Evolutionary conservation across 1,140 invertebrate species (phyloP), one percentile per base, ranked within the genome.

Genomic region (Heterodera carotae): DNA sequence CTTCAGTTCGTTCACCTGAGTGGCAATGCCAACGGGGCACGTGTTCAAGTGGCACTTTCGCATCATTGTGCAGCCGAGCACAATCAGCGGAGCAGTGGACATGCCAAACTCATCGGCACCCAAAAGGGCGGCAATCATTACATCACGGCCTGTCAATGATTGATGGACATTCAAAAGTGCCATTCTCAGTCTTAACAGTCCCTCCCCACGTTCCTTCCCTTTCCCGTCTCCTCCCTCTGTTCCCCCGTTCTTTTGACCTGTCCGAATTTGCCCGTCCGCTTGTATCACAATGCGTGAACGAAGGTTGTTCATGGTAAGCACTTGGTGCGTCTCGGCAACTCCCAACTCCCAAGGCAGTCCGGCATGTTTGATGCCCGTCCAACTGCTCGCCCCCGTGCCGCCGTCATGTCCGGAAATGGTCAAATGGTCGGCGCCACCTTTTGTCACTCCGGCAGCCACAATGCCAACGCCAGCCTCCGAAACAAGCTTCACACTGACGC

Each of bases 1-100:
- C 39, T 64, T 43, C 12, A 76, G 39, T 67, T 53, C 31, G 29
- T 62, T 18, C 66, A 88, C 84, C 76, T 91, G 95, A 0, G 97
- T 99, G 2, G 96, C 96, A 84, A 99, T 94, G 78, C 97, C 97
- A 71, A 99, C 97, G 0, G 97, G 97, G 86, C 97, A 99, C 33
- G 97, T 99, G 89, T 99, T 99, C 75, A 99, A 90, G 89, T 99
- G 97, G 88, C 97, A 99, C 88, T 99, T 99, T 70, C 97, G 91
- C 97, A 99, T 99, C 97, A 99, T 98, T 8, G 96, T 99, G 87
- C 97, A 99, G 12, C 97, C 92, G 89, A 99, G 92, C 0, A 93
- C 94, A 88, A 99, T 98, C 59, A 99, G 89, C 0, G 97, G 96
- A 6, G 96, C 96, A 18, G 97, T 99, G 86, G 94, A 82, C 79